These are phyloP conservation scores for Sebastiscus albofasciatus DNA, from an alignment of 2,797 vertebrate genomes.

Conservation along the genomic window DNA sequence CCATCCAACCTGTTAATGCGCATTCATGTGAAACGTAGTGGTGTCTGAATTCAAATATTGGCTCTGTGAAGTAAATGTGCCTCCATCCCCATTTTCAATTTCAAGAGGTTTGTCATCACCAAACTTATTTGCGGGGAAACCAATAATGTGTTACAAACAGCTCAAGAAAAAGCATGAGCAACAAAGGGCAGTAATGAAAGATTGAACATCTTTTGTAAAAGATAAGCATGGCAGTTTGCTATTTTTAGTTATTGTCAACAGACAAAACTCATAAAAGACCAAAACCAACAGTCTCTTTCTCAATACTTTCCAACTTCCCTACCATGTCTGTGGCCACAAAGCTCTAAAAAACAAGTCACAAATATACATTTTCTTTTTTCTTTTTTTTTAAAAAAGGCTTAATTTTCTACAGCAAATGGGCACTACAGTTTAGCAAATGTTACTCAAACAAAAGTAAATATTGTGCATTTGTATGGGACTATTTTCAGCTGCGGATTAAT, in stretches of 20 bases:
- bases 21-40: neutral
- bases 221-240: neutral
- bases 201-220: neutral
- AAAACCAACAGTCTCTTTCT: neutral
- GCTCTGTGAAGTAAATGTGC: neutral
- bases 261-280: neutral
- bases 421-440: neutral
- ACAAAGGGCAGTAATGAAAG: neutral
- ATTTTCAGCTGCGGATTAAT: neutral
- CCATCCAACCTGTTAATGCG: neutral
- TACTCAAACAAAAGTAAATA: neutral
- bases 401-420: neutral
- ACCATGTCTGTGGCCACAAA: neutral
- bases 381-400: neutral
- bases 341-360: neutral
- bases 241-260: neutral
- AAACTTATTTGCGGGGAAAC: neutral
- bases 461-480: neutral
- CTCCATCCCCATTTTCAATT: too few relatives aligned
- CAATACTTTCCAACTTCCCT: neutral
- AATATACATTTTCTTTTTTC: neutral
- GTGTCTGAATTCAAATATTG: neutral
- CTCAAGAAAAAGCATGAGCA: neutral
- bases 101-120: neutral
- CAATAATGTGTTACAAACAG: neutral